Conservation (phyloP, 2,797 vertebrate genomes). For the Oryzias dopingdopingensis region DNA sequence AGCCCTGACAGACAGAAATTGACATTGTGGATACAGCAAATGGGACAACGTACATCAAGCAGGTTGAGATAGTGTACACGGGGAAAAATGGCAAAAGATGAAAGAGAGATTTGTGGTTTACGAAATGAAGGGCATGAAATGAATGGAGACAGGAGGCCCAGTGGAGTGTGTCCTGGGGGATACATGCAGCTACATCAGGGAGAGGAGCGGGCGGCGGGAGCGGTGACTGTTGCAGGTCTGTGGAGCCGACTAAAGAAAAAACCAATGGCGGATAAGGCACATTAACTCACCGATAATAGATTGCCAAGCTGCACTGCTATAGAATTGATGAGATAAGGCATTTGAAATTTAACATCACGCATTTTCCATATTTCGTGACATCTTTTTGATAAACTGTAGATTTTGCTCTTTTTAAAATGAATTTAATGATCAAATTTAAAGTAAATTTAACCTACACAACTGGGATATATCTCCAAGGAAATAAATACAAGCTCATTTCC, state of each 20-base stretch:
- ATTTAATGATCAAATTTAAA: background rate
- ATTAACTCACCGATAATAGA: conserved; percentile 58
- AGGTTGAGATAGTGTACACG: conserved; percentile 51
- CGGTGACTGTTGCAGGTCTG: conserved; percentile 36
- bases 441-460: too few species aligned
- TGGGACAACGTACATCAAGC: conserved; percentile 42
- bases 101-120: conserved; percentile 59
- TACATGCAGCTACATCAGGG: conserved; percentile 45
- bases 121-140: conserved; percentile 75
- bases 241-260: conserved; percentile 43
- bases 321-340: conserved; percentile 10
- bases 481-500: too few species aligned
- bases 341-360: conserved; percentile 17
- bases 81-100: conserved; percentile 47
- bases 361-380: background rate
- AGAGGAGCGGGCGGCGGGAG: conserved; percentile 27
- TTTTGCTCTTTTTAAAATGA: background rate
- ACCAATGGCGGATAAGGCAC: conserved; percentile 60
- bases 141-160: conserved; percentile 55
- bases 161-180: conserved; percentile 62
- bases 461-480: too few species aligned
- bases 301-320: conserved; percentile 35
- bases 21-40: conserved; percentile 51
- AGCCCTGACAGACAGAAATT: conserved; percentile 49
- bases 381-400: background rate